Conservation (phyloP, 2,113 vertebrate genomes). For the Progne subis region DNA sequence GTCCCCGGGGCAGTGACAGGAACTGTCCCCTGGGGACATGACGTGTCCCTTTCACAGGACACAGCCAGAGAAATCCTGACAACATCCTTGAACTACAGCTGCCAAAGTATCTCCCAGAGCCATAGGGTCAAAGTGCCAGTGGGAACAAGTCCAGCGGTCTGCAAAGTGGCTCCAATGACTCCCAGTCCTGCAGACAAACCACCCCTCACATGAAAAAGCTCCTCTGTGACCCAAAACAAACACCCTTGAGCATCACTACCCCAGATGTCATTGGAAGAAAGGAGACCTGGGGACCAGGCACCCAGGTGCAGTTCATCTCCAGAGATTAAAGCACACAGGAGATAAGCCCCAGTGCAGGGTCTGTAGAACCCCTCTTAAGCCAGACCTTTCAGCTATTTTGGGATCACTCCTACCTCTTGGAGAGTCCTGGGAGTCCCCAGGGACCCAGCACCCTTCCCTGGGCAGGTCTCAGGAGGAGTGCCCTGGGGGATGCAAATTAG, state of each 20-base stretch:
- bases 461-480: not conserved
- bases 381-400: not conserved
- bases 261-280: not conserved
- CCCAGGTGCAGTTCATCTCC: accelerated
- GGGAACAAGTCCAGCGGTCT: accelerated
- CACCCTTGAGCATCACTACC: not conserved
- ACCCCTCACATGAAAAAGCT: not conserved
- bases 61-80: not conserved
- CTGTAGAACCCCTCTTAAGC: not conserved
- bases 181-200: not conserved
- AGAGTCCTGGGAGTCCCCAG: not conserved
- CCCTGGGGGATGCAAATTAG: not conserved
- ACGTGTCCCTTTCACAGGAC: not conserved
- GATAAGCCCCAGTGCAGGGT: not conserved
- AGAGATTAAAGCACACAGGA: not conserved
- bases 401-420: not conserved
- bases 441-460: not conserved
- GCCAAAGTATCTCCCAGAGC: not conserved
- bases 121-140: not conserved
- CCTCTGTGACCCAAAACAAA: not conserved
- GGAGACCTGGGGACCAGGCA: not conserved
- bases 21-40: not conserved
- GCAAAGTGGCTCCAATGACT: not conserved
- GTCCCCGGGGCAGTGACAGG: not conserved
- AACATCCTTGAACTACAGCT: not conserved